Base-by-base conservation (phyloP, 2,888 invertebrate species). In the Hirtodrosophila cameraria region DNA sequence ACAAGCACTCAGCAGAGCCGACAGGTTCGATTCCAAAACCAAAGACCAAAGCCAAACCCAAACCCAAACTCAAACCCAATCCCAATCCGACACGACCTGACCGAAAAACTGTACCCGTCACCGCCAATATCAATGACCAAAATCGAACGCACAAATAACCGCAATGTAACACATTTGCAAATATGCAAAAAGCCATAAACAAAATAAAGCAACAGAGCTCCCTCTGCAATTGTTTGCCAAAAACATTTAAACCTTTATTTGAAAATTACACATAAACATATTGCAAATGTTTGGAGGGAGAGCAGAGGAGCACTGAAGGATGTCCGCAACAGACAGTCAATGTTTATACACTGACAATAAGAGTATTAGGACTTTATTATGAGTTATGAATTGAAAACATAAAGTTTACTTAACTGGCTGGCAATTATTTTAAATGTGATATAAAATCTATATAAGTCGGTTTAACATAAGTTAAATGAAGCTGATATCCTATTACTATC, bases 211-310 rank as follows among this genome's bases (percentile, higher is more conserved):
- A 59, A 38, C 48, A 60, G 18, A 11, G 30, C 16, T 4, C 35
- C 6, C 15, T 6, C 61, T 64, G 58, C 79, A 66, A 81, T 86
- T 86, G 81, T 86, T 81, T 86, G 81, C 86, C 81, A 81, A 84
- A 81, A 86, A 84, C 79, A 81, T 81, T 81, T 84, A 81, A 67
- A 57, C 82, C 85, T 68, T 84, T 86, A 81, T 81, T 81, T 81
- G 78, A 77, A 81, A 81, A 81, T 81, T 86, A 78, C 85, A 81
- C 82, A 81, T 75, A 84, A 80, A 74, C 85, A 86, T 80, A 86
- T 86, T 70, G 78, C 38, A 61, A 67, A 53, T 33, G 43, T n/a
- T n/a, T 20, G 38, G 12, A 3, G 23, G 18, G 20, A 13, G 6
- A 2, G 9, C n/a, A 27, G 18, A 4, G 11, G 16, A 15, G 31